phyloP scores from a whole-genome alignment of 1,140 invertebrate genomes.

The Druon quercuslanigerum region DNA sequence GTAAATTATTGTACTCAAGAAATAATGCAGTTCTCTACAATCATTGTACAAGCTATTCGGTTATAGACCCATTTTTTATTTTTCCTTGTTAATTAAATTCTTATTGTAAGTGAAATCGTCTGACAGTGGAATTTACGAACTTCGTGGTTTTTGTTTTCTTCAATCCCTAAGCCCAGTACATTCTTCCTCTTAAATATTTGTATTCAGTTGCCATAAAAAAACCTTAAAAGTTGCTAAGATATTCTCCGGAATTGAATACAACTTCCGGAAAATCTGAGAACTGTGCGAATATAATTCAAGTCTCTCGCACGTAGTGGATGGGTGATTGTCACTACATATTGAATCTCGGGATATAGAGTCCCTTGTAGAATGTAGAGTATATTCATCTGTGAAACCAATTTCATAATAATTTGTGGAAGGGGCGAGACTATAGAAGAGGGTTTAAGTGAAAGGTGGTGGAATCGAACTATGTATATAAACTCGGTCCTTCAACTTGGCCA shows the following conservation, averaged over 20 bases:
- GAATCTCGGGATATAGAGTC: background rate
- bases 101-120: no score
- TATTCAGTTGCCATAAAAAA: no score
- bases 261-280: background rate
- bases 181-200: no score
- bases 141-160: no score
- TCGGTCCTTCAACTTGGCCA: constrained; percentile 37
- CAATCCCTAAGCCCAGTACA: no score
- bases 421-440: constrained; percentile 33
- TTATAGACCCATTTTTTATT: no score
- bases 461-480: constrained; percentile 70
- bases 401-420: background rate
- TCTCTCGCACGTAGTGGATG: background rate
- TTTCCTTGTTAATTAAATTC: no score
- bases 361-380: background rate
- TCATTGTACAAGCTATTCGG: no score
- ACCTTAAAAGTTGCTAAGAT: background rate
- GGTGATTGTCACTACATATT: background rate
- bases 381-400: background rate
- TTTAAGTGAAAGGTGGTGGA: constrained; percentile 67
- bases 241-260: background rate
- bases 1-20: no score
- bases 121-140: no score
- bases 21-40: no score
- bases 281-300: background rate